These are phyloP conservation scores for Achroia grisella DNA, from an alignment of 1,140 invertebrate genomes.

Conservation along the genomic window DNA sequence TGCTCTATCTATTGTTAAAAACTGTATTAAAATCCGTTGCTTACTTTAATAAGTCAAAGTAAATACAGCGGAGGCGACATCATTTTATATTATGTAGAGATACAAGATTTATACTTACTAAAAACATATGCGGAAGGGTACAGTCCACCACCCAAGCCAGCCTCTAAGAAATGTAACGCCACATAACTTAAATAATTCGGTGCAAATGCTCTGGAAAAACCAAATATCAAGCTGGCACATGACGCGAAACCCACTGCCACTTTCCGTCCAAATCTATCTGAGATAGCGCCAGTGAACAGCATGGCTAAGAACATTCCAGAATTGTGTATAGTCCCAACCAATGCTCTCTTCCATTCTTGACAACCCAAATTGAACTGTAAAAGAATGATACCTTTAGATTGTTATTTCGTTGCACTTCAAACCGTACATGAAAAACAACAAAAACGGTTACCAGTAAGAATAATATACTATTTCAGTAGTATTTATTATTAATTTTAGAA, in stretches of 20 bases:
- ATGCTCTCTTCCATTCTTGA: constrained; percentile 80
- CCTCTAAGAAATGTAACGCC: constrained; percentile 73
- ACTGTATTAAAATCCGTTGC: too few relatives aligned
- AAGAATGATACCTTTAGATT: too few relatives aligned
- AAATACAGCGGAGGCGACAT: too few relatives aligned
- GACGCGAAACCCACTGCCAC: constrained; percentile 42
- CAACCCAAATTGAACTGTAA: constrained; percentile 62
- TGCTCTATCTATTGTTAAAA: too few relatives aligned
- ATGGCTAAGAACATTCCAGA: constrained; percentile 81
- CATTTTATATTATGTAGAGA: too few relatives aligned
- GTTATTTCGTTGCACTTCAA: too few relatives aligned
- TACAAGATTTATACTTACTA: constrained; percentile 41
- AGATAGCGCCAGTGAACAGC: constrained; percentile 79
- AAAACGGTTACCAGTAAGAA: too few relatives aligned
- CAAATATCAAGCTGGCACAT: constrained; percentile 57
- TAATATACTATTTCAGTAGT: too few relatives aligned
- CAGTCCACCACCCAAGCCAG: constrained; percentile 68
- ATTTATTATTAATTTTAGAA: too few relatives aligned
- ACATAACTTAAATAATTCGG: constrained; percentile 73
- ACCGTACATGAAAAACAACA: too few relatives aligned
- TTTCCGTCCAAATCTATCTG: constrained; percentile 75
- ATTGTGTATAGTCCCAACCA: constrained; percentile 83
- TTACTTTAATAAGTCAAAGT: background rate
- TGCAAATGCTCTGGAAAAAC: constrained; percentile 73
- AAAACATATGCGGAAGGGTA: constrained; percentile 77